Base-by-base conservation (phyloP, 2,888 invertebrate species). In the Marronus borbonicus region DNA sequence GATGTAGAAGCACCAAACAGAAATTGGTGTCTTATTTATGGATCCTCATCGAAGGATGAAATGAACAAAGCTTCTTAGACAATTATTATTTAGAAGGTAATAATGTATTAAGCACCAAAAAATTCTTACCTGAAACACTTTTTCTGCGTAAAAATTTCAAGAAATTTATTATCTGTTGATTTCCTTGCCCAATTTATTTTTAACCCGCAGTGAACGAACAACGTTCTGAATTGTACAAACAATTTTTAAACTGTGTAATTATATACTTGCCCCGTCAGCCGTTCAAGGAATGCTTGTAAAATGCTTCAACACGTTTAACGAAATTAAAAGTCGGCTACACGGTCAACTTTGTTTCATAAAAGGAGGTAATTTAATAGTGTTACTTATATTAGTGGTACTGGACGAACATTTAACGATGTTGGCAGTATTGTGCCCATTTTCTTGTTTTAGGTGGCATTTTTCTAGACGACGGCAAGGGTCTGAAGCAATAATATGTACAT, bases 361-460 rank as follows among this genome's bases (percentile, higher is more conserved):
- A 66, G 66, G 66, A 66, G 66, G 66, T 66, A 66, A 66, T 66
- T 66, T 66, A 66, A 66, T 49, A 66, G 49, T 49, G 49, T 49
- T 3, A 66, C 49, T 66, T 39, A 24, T 62, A 31, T 24, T 62
- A 62, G 62, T 66, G 24, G 66, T 24, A 44, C 49, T 66, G 66
- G 49, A 10, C 66, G 49, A 66, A 66, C 66, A 44, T n/a, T 44
- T 66, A 66, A 66, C 44, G 31, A 66, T 39, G 66, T 44, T 66
- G 14, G 17, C 28, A 64, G 10, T 8, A 14, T 36, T 28, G 10
- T 36, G n/a, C 14, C 24, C 24, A 24, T 2, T 24, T 24, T 24
- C 24, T 24, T 24, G 17, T 24, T 24, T 17, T 0, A n/a, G n/a
- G n/a, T n/a, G n/a, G n/a, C n/a, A n/a, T n/a, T n/a, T n/a, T n/a